phyloP scores from a whole-genome alignment of 2,888 invertebrate genomes.

The Anarsia innoxiella region DNA sequence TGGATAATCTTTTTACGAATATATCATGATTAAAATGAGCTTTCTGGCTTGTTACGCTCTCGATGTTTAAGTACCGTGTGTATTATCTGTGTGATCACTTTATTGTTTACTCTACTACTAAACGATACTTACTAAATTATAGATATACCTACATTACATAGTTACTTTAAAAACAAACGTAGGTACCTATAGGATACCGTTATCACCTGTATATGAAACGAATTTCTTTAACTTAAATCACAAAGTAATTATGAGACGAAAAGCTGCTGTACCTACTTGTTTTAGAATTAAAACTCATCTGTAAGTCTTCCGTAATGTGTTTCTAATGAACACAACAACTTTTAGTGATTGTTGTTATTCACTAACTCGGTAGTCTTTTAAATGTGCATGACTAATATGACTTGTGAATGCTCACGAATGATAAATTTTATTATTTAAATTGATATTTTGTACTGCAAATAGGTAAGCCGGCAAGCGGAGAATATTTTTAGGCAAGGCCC shows the following conservation, averaged over 20 bases:
- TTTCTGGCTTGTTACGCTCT: constrained; percentile 8
- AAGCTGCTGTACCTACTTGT: not conserved
- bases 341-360: constrained; percentile 40
- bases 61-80: not conserved
- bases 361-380: constrained; percentile 51
- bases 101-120: no score
- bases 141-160: no score
- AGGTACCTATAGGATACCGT: no score
- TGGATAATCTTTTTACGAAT: constrained; percentile 59
- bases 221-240: no score
- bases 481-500: constrained; percentile 62
- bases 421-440: constrained; percentile 61
- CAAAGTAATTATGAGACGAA: no score
- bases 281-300: no score
- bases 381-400: constrained; percentile 32
- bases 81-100: not conserved
- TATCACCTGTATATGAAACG: no score
- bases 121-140: no score
- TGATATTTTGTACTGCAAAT: constrained; percentile 50
- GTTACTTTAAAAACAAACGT: no score
- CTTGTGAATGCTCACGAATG: constrained; percentile 42
- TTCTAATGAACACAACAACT: constrained; percentile 35
- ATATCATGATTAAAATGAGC: constrained; percentile 39
- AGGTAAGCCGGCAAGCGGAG: constrained; percentile 32
- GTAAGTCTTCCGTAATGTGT: constrained; percentile 30